phyloP scores from a whole-genome alignment of 2,113 vertebrate species.

The Ramphastos sulfuratus region DNA sequence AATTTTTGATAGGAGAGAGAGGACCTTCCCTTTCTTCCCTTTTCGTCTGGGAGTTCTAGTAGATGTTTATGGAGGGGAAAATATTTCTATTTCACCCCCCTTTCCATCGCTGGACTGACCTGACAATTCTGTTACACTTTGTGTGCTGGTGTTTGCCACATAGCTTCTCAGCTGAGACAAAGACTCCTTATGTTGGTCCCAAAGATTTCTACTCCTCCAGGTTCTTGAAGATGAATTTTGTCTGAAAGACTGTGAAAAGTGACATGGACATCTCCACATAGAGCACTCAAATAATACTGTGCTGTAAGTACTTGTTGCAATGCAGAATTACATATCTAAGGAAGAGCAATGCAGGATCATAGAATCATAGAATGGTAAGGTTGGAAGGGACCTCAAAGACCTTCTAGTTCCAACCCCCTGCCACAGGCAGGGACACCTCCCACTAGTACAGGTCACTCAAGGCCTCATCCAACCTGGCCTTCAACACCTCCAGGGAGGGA shows the following conservation, averaged over 20 bases:
- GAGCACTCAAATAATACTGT: not conserved
- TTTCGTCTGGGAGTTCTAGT: not conserved
- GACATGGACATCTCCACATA: not conserved
- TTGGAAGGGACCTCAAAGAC: too few relatives aligned
- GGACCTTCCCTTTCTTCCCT: accelerated
- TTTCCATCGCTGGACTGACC: not conserved
- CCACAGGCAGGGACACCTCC: too few relatives aligned
- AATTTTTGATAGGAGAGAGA: not conserved
- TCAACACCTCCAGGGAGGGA: too few relatives aligned
- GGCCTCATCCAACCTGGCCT: too few relatives aligned
- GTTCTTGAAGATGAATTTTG: not conserved
- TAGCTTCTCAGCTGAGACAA: not conserved
- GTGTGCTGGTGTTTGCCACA: not conserved
- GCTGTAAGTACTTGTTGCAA: not conserved
- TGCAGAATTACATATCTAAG: not conserved
- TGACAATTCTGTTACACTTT: not conserved
- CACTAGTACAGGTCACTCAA: too few relatives aligned
- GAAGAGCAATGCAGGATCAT: not conserved
- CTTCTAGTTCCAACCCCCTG: too few relatives aligned
- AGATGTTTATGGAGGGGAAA: not conserved
- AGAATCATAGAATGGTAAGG: too few relatives aligned
- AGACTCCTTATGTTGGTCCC: not conserved
- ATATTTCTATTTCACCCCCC: accelerated
- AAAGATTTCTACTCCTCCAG: not conserved
- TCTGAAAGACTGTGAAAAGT: not conserved